phyloP scores from a whole-genome alignment of 2,888 invertebrate genomes.

The Agrotis puta region DNA sequence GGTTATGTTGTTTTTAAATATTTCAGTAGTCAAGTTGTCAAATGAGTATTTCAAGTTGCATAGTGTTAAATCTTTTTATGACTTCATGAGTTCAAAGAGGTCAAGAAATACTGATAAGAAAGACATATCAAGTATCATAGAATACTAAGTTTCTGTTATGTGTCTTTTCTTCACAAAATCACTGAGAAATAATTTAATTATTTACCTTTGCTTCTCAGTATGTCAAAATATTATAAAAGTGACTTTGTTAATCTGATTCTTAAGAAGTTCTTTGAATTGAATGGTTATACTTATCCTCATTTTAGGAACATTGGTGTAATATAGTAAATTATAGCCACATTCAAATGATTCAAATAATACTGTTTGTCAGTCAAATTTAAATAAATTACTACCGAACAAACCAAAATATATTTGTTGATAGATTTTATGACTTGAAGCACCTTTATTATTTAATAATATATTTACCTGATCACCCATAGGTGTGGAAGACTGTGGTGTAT shows the following conservation, averaged over 20 bases:
- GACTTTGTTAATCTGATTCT: too few relatives aligned
- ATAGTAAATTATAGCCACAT: too few relatives aligned
- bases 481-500: constrained; percentile 81
- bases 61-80: constrained; percentile 15
- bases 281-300: too few relatives aligned
- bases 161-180: not conserved
- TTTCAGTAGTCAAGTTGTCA: not conserved
- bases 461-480: constrained; percentile 86
- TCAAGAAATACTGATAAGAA: constrained; percentile 35
- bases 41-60: not conserved
- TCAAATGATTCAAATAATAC: too few relatives aligned
- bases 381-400: too few relatives aligned
- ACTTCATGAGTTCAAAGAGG: constrained; percentile 29
- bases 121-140: constrained; percentile 8
- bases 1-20: not conserved
- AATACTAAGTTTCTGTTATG: not conserved
- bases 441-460: not conserved
- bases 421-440: too few relatives aligned
- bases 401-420: too few relatives aligned
- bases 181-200: not conserved
- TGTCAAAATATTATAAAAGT: not conserved
- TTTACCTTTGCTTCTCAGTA: not conserved
- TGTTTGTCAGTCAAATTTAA: too few relatives aligned
- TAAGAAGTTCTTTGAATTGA: too few relatives aligned
- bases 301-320: too few relatives aligned